Base-by-base conservation (phyloP, 1,140 invertebrate genomes). In the Polypedilum vanderplanki region DNA sequence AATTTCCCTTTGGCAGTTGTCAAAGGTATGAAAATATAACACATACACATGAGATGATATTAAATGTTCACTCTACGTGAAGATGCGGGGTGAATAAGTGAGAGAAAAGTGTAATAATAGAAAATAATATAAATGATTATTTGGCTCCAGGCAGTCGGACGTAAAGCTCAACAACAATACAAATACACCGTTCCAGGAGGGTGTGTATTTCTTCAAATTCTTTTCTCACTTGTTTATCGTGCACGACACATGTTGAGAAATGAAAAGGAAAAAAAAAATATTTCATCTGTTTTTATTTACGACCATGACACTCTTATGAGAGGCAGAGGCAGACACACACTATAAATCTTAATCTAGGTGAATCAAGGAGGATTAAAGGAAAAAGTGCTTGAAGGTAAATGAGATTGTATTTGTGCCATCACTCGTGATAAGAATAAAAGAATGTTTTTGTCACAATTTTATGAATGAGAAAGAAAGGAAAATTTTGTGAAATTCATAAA, bases 81-180 rank as follows among this genome's bases (percentile, higher is more conserved):
- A 22, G n/a, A 70, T 70, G 65, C 9, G 18, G n/a, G 46, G 10
- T 57, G n/a, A n/a, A 46, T 46, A 46, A 46, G 15, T 1, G 3
- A 4, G n/a, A 57, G 46, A 15, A 15, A 3, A 57, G 65, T 7
- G 65, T 70, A 70, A 70, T 70, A 70, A 70, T 70, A 70, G 65
- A 70, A 22, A 70, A 70, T 70, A 70, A 70, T 70, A 70, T 57
- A 57, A 57, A 70, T 70, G 65, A 70, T 70, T 70, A 70, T 70
- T 70, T 18, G 65, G 65, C 65, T 70, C 65, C 65, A 70, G 65
- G 65, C 65, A 20, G 65, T 20, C 65, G 65, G 65, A 70, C 65
- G 46, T 57, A 20, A 17, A 70, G 24, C 24, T 33, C 24, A 33
- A 33, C 24, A 33, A 33, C 24, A 33, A 33, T 33, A 33, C 24